Conservation (phyloP, 2,113 vertebrate genomes). For the Amblyornis subalaris region DNA sequence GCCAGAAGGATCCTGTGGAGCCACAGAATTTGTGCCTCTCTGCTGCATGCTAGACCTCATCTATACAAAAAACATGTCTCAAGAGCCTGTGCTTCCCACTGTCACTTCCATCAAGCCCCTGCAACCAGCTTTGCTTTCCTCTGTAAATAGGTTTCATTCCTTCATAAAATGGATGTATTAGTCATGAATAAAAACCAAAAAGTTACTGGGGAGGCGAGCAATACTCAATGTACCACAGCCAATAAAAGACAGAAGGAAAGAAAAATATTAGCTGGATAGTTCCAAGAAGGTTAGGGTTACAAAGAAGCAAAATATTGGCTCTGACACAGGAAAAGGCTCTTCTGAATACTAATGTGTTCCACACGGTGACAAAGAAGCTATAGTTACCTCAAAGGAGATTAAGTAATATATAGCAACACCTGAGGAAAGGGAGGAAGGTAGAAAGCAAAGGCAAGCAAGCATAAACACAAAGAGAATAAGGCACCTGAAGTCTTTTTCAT, state of each 20-base stretch:
- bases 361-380: neutral
- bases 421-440: neutral
- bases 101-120: neutral
- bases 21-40: neutral
- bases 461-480: conserved; percentile 22
- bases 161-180: neutral
- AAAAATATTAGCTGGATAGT: conserved; percentile 33
- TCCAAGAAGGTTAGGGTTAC: conserved; percentile 42
- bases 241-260: conserved; percentile 1
- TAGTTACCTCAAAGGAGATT: conserved; percentile 11
- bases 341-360: conserved; percentile 41
- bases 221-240: neutral
- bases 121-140: neutral
- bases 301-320: conserved; percentile 46
- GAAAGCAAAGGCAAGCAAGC: neutral
- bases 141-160: neutral
- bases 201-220: neutral
- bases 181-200: neutral
- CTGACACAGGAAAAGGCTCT: conserved; percentile 14
- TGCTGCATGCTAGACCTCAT: neutral
- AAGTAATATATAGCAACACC: conserved; percentile 19
- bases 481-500: conserved; percentile 26
- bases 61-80: neutral
- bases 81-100: neutral
- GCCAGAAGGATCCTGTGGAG: neutral